Evolutionary conservation across 2,797 vertebrate species (phyloP).

Genomic region (Tachyglossus aculeatus): DNA sequence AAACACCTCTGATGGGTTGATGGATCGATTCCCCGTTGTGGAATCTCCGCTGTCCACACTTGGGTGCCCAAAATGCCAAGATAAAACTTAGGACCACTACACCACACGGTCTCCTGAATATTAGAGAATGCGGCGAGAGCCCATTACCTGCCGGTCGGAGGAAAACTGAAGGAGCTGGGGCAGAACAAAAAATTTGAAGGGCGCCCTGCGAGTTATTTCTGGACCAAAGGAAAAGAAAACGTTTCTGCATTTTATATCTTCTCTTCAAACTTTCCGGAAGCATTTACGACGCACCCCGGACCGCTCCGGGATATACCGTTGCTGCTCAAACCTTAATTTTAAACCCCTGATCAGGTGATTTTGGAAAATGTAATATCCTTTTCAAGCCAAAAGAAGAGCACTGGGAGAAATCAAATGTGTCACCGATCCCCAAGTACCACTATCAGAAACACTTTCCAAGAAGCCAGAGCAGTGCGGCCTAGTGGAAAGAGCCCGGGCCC

Average conservation of each 20-base stretch:
- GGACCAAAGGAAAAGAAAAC: constrained; percentile 32
- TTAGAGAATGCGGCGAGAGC: no score
- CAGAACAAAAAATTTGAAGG: background rate
- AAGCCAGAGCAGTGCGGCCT: no score
- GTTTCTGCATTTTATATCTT: background rate
- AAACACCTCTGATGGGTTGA: no score
- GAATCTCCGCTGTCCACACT: no score
- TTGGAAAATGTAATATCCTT: background rate
- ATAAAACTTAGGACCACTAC: no score
- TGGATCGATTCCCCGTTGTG: no score
- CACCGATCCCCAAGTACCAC: constrained; percentile 36
- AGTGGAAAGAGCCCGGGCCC: no score
- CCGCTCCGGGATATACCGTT: background rate
- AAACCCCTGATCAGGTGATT: constrained; percentile 13
- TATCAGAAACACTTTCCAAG: no score
- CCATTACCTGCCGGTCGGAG: no score
- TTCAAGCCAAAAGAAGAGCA: background rate
- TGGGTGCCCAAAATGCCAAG: no score
- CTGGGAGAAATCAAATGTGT: constrained; percentile 23
- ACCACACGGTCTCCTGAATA: no score
- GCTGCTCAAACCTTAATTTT: constrained; percentile 1
- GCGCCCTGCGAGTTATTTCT: constrained; percentile 19
- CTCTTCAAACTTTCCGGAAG: background rate
- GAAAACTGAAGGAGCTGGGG: background rate
- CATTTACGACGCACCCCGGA: constrained; percentile 18